phyloP scores from a whole-genome alignment of 2,113 vertebrate genomes.

The Neopipo cinnamomea region DNA sequence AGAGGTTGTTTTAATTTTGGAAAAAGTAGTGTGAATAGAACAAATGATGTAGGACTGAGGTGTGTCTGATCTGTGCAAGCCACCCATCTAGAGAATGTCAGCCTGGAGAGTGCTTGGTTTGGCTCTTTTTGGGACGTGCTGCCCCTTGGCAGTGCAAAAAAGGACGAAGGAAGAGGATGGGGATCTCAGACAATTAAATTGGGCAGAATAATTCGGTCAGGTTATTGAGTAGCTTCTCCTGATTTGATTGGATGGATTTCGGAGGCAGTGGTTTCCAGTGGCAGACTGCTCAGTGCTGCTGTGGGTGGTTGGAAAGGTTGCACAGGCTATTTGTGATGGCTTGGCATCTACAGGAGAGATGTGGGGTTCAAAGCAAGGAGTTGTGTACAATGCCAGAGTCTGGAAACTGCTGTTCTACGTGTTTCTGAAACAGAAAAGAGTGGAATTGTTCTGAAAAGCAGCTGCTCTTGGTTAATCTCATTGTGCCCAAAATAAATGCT shows the following conservation, averaged over 20 bases:
- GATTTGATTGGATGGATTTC: not conserved
- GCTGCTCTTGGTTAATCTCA: not conserved
- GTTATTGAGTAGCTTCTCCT: no score
- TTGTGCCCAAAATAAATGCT: not conserved
- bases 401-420: not conserved
- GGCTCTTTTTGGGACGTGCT: not conserved
- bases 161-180: not conserved
- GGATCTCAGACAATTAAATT: not conserved
- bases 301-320: not conserved
- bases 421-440: not conserved
- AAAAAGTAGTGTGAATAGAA: not conserved
- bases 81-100: not conserved
- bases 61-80: not conserved
- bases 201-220: not conserved
- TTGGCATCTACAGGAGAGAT: not conserved
- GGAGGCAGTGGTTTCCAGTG: not conserved
- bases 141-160: not conserved
- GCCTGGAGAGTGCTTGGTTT: not conserved
- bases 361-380: not conserved
- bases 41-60: not conserved
- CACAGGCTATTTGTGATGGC: not conserved
- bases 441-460: not conserved
- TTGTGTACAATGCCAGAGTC: fast-evolving
- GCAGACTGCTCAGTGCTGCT: not conserved
- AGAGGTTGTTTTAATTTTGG: not conserved